Conservation (phyloP, 37 sponge, comb jelly and placozoan species). For the Geodia barretti region DNA sequence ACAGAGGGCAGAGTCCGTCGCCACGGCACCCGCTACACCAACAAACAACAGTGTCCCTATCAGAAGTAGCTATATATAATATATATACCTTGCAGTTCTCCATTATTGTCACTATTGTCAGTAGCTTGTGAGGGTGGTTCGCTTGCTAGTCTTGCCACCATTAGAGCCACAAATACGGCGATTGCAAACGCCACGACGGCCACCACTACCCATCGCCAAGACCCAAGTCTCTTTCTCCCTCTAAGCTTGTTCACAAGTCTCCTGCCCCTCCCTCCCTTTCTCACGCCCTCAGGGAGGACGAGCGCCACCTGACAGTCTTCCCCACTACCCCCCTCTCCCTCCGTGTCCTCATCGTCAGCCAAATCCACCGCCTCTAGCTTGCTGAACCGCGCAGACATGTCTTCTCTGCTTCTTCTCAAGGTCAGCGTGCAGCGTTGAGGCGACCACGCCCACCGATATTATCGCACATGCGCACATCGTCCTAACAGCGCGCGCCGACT, state of each 20-base stretch:
- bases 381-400: background rate
- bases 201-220: constrained; percentile 31
- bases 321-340: background rate
- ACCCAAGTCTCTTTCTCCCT: background rate
- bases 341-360: background rate
- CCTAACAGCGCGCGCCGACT: too few relatives aligned
- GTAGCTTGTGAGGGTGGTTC: too few relatives aligned
- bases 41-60: too few relatives aligned
- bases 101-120: too few relatives aligned
- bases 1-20: constrained; percentile 74
- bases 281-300: background rate
- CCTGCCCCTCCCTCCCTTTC: background rate
- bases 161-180: constrained; percentile 27
- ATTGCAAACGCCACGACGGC: constrained; percentile 29
- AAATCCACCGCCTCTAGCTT: background rate
- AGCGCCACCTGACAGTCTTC: background rate
- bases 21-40: constrained; percentile 84
- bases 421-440: too few relatives aligned
- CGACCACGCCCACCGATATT: too few relatives aligned
- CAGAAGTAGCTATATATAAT: too few relatives aligned
- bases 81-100: too few relatives aligned
- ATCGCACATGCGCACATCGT: too few relatives aligned
- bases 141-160: constrained; percentile 15
- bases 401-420: too few relatives aligned
- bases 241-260: background rate